Percentiles rank a stretch among this genome's conserved stretches.
These are phyloP conservation scores for Andricus quercusramuli DNA, from an alignment of 2,888 invertebrate species.

Conservation along the genomic window DNA sequence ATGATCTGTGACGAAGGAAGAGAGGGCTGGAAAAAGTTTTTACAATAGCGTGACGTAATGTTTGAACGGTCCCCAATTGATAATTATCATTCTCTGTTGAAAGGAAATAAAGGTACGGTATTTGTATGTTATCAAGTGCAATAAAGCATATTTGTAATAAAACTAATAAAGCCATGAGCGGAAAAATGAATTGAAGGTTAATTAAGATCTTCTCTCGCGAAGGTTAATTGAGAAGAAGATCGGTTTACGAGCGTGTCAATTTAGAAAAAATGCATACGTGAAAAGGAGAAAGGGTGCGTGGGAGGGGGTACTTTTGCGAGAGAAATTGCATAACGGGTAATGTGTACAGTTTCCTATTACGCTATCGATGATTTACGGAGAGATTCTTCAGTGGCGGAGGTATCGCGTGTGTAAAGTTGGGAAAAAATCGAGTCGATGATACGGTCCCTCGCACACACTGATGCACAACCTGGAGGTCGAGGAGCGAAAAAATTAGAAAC, in stretches of 20 bases:
- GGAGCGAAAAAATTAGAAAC: conserved; percentile 21
- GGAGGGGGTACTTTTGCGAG: conserved; percentile 8
- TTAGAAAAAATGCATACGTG: conserved; percentile 11
- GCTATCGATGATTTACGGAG: conserved; percentile 63
- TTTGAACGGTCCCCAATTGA: neutral
- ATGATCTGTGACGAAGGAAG: too few species aligned
- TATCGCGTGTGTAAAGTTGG: conserved; percentile 51
- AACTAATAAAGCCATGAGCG: conserved; percentile 2
- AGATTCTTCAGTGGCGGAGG: conserved; percentile 56
- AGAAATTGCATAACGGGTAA: conserved; percentile 40
- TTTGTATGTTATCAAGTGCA: neutral
- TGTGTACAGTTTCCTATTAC: conserved; percentile 33
- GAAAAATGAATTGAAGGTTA: conserved; percentile 35
- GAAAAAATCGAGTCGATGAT: conserved; percentile 58
- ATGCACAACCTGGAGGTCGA: conserved; percentile 1
- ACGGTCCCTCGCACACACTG: conserved; percentile 14
- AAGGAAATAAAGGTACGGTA: neutral
- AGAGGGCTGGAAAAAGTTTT: too few species aligned
- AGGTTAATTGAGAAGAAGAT: conserved; percentile 40
- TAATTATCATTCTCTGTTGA: neutral
- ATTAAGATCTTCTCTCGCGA: conserved; percentile 35
- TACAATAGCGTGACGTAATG: too few species aligned
- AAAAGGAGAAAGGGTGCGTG: conserved; percentile 21
- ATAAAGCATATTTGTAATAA: conserved; percentile 9
- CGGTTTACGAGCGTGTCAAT: conserved; percentile 40